A percentile compares a stretch with the other conserved stretches of the same genome.
phyloP scores from a whole-genome alignment of 2,888 invertebrate species.

The Sialis lutaria region DNA sequence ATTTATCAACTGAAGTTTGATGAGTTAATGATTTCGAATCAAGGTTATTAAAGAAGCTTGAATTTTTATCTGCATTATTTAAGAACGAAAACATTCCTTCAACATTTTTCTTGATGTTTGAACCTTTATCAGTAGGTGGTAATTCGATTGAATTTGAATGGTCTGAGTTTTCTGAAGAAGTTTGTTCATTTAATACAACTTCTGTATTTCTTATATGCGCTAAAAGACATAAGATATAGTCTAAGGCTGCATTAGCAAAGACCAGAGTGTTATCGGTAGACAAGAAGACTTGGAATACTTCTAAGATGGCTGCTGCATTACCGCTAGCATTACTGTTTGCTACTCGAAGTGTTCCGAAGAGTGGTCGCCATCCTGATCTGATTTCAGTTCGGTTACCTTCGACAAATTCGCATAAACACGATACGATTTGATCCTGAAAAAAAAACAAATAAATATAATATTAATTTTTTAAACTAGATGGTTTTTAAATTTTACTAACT shows the following conservation, averaged over 20 bases:
- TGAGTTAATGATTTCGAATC: constrained; percentile 5
- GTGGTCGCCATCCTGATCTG: constrained; percentile 87
- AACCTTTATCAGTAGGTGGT: constrained; percentile 8
- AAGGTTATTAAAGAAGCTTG: constrained; percentile 16
- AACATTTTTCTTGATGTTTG: not conserved
- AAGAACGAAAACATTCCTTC: constrained; percentile 11
- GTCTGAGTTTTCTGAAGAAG: constrained; percentile 22
- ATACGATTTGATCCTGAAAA: constrained; percentile 71
- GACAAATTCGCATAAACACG: constrained; percentile 89
- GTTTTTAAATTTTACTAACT: constrained; percentile 25
- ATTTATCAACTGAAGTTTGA: not conserved
- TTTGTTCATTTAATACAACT: constrained; percentile 27
- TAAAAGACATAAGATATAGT: constrained; percentile 80
- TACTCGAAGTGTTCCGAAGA: constrained; percentile 84
- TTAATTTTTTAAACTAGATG: not conserved
- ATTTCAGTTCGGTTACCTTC: constrained; percentile 88
- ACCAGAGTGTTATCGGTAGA: constrained; percentile 85
- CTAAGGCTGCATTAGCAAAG: constrained; percentile 85
- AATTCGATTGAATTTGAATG: constrained; percentile 25
- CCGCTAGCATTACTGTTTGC: constrained; percentile 51
- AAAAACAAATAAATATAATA: constrained; percentile 1
- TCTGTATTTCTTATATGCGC: constrained; percentile 57
- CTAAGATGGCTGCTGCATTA: constrained; percentile 56
- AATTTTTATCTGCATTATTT: constrained; percentile 20
- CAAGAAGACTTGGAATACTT: constrained; percentile 87